Conservation (phyloP, 1,140 invertebrate genomes). For the Drosophila arizonae region DNA sequence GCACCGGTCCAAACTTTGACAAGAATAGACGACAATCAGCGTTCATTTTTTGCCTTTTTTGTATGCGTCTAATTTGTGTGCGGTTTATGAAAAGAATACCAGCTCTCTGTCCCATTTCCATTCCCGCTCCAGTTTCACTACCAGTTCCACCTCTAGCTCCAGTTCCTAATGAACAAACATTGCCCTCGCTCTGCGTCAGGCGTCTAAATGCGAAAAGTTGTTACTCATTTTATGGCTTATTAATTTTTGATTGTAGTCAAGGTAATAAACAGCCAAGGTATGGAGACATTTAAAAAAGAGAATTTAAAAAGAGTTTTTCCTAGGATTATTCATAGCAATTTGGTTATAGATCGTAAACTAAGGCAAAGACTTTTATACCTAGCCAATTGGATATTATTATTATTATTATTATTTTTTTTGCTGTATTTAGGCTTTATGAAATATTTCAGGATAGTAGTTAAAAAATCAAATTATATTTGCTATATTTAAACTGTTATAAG, state of each 20-base stretch:
- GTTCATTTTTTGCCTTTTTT: constrained; percentile 56
- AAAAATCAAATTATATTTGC: too few species aligned
- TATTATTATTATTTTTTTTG: too few species aligned
- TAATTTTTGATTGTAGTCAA: constrained; percentile 60
- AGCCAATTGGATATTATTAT: too few species aligned
- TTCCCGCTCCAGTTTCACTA: background rate
- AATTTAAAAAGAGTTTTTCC: too few species aligned
- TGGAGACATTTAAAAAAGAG: background rate
- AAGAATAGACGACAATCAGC: constrained; percentile 78
- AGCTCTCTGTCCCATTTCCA: background rate
- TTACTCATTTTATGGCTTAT: constrained; percentile 60
- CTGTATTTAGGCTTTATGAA: too few species aligned
- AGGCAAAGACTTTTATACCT: too few species aligned
- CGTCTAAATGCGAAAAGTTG: constrained; percentile 46
- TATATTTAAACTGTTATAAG: too few species aligned
- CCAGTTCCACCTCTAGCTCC: background rate
- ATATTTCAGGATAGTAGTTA: too few species aligned
- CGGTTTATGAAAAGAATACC: constrained; percentile 62
- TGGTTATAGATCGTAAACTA: too few species aligned
- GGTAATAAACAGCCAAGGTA: background rate
- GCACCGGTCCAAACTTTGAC: constrained; percentile 47
- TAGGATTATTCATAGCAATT: too few species aligned
- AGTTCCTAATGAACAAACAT: constrained; percentile 44
- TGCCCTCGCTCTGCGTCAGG: background rate
- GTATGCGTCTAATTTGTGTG: constrained; percentile 74